These are phyloP conservation scores for Loris lydekkerianus DNA, from an alignment of 2,797 vertebrate genomes.

Conservation along the genomic window DNA sequence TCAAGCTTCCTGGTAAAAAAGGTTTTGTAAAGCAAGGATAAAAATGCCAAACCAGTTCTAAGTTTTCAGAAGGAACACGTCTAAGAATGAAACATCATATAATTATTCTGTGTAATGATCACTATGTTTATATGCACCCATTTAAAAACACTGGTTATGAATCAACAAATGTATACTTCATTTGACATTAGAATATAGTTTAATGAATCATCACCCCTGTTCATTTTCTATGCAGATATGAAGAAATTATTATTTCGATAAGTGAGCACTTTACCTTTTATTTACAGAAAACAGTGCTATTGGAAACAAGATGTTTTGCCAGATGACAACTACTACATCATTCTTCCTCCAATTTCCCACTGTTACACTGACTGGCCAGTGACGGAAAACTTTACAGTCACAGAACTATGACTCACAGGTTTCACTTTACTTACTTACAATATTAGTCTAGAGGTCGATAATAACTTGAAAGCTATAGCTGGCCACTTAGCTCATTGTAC, in stretches of 20 bases:
- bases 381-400: conserved; percentile 16
- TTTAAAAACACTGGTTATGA: conserved; percentile 12
- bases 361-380: not conserved
- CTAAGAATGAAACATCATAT: conserved; percentile 29
- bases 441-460: conserved; percentile 37
- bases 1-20: conserved; percentile 51
- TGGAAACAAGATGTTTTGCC: conserved; percentile 39
- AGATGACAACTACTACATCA: conserved; percentile 33
- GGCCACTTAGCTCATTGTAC: not conserved
- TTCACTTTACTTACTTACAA: conserved; percentile 52
- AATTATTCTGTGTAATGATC: conserved; percentile 41
- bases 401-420: not conserved
- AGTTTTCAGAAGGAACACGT: conserved; percentile 54
- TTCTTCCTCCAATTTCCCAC: conserved; percentile 29
- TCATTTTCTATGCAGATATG: conserved; percentile 18
- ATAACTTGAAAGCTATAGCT: conserved; percentile 49
- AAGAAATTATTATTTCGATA: conserved; percentile 61
- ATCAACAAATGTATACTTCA: conserved; percentile 28
- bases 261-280: conserved; percentile 8
- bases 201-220: conserved; percentile 25
- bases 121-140: not conserved
- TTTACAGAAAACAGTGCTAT: conserved; percentile 2
- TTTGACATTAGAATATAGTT: conserved; percentile 12
- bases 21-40: conserved; percentile 40
- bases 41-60: conserved; percentile 18